Base-by-base conservation (phyloP, 2,797 vertebrate species). In the Loris lydekkerianus region DNA sequence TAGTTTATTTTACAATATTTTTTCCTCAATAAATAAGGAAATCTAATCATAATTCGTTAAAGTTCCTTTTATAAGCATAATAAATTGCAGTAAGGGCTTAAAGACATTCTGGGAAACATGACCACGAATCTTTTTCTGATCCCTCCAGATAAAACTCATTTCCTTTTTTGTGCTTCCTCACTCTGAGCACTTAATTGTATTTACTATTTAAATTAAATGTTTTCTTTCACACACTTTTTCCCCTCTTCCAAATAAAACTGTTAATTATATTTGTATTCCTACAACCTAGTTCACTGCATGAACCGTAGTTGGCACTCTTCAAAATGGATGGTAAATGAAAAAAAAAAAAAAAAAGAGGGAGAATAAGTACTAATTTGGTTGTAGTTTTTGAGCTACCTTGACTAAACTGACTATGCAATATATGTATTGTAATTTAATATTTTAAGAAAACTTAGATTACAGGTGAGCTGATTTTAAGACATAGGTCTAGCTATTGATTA, bases 331-430 rank as follows among this genome's bases (percentile, higher is more conserved):
- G 76, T 72, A 53, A 73, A 40, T 40, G 34, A 34, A 34, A 34
- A 34, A 34, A 34, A 34, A 34, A 34, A 34, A 40, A 70, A 70
- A 67, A 86, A 89, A 25, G 23, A 63, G 65, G 82, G n/a, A 49
- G 61, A 91, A 65, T 40, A 14, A 92, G 67, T 89, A 49, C 31
- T 92, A 65, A 86, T 95, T 94, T 94, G 53, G 49, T 58, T 63
- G 73, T 3, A 76, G 40, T 25, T 80, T 37, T 95, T 89, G 56
- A 84, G 49, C 61, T 69, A 43, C 27, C 25, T 37, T 86, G 2
- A 67, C 75, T 87, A 91, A 86, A 53, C 20, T 78, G 46, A 93
- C 40, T 83, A 31, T 77, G 29, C 25, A 81, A 20, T 89, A 18
- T 6, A 23, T 70, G 8, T 69, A 23, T 23, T 70, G 6, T 69